A percentile compares a stretch with the other conserved stretches of the same genome.
Evolutionary conservation across 1,140 invertebrate species (phyloP).

Genomic region (Geopemphigus sp.): DNA sequence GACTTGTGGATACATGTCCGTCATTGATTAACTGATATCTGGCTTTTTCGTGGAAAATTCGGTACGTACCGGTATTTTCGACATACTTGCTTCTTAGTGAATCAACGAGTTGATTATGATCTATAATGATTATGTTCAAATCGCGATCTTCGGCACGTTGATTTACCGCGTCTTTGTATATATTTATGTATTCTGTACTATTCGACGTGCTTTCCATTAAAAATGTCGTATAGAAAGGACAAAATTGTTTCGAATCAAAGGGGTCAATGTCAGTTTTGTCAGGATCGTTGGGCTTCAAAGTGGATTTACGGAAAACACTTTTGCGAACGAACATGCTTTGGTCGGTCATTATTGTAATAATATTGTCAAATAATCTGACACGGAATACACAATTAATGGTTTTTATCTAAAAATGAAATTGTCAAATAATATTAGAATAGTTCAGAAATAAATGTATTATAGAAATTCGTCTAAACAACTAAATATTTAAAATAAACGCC

Average conservation of each 20-base stretch:
- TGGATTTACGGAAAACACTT: too few relatives aligned
- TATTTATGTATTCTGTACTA: background rate
- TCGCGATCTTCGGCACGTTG: background rate
- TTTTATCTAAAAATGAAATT: too few relatives aligned
- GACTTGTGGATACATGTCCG: background rate
- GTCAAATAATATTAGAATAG: too few relatives aligned
- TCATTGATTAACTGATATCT: background rate
- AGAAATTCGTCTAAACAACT: too few relatives aligned
- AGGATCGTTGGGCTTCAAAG: too few relatives aligned
- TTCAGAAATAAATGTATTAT: too few relatives aligned
- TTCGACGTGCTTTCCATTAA: conserved; percentile 1
- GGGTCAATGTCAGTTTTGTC: background rate
- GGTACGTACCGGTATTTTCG: background rate
- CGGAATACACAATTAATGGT: too few relatives aligned
- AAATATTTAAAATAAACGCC: too few relatives aligned
- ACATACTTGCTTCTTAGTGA: background rate
- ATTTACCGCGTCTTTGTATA: background rate
- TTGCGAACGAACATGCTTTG: too few relatives aligned
- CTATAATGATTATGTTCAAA: background rate
- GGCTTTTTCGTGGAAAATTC: background rate
- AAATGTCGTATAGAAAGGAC: conserved; percentile 2
- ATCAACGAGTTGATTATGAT: background rate
- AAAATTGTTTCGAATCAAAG: background rate
- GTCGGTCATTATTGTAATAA: too few relatives aligned
- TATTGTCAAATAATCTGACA: too few relatives aligned